These are phyloP conservation scores for Eueides isabella DNA, from an alignment of 1,140 invertebrate species.

Conservation along the genomic window DNA sequence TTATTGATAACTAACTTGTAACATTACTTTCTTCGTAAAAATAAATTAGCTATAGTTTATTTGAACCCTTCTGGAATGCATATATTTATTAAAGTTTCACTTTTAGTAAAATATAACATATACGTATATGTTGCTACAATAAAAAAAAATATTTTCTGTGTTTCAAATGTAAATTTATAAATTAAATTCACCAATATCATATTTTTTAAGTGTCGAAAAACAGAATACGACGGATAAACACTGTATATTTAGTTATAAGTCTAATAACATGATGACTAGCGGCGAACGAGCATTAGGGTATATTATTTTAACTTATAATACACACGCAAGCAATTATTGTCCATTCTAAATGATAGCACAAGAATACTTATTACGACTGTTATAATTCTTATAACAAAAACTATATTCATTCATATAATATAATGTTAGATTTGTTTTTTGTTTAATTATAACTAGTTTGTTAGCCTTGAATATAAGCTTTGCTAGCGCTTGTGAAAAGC, in stretches of 20 bases:
- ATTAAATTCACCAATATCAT: background rate
- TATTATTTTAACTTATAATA: conserved; percentile 64
- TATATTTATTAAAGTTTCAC: too few relatives aligned
- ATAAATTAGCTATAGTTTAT: background rate
- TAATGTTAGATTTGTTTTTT: background rate
- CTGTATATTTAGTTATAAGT: conserved; percentile 55
- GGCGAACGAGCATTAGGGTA: conserved; percentile 53
- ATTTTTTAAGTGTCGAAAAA: background rate
- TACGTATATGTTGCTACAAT: too few relatives aligned
- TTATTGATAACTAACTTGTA: background rate
- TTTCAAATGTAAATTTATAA: background rate
- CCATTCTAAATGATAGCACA: conserved; percentile 56
- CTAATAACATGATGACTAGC: conserved; percentile 60
- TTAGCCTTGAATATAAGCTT: background rate
- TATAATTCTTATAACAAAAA: conserved; percentile 30
- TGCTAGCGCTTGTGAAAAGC: background rate
- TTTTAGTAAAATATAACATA: too few relatives aligned
- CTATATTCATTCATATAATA: conserved; percentile 31
- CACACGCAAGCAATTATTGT: conserved; percentile 56
- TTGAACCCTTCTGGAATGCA: too few relatives aligned
- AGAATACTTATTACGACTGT: conserved; percentile 58
- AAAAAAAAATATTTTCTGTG: background rate
- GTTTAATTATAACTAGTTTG: background rate
- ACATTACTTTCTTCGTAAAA: background rate
- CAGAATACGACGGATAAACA: conserved; percentile 15